Evolutionary conservation across 2,797 vertebrate genomes (phyloP).

Genomic region (Naso thynnoides): DNA sequence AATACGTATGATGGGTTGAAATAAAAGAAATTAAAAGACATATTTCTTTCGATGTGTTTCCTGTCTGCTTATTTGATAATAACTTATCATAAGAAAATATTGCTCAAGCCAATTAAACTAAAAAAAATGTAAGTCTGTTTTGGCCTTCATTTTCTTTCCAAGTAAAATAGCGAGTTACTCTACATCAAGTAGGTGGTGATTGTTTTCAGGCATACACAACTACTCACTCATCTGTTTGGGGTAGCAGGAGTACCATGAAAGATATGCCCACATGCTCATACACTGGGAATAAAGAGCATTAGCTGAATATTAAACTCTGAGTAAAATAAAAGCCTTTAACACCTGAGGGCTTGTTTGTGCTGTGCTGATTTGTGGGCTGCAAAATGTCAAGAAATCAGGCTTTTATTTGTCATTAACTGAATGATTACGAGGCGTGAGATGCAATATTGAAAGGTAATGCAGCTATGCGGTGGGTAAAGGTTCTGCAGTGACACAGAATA

Average conservation of each 20-base stretch:
- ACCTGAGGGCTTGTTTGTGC: conserved; percentile 32
- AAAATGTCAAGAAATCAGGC: conserved; percentile 31
- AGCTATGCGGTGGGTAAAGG: conserved; percentile 11
- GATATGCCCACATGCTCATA: background rate
- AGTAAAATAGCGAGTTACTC: background rate
- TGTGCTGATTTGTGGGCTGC: conserved; percentile 28
- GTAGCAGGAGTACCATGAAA: conserved; percentile 5
- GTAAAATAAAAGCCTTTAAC: conserved; percentile 27
- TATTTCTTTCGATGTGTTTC: background rate
- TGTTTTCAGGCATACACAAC: conserved; percentile 24
- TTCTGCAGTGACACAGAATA: conserved; percentile 1
- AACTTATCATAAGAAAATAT: background rate
- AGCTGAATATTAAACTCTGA: conserved; percentile 1
- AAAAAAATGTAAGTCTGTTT: background rate
- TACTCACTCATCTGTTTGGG: conserved; percentile 33
- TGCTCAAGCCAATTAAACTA: conserved; percentile 3
- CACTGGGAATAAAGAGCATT: background rate
- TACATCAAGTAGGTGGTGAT: conserved; percentile 34
- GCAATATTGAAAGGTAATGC: conserved; percentile 24
- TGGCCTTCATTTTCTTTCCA: conserved; percentile 1
- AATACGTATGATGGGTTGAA: no score
- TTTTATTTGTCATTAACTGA: conserved; percentile 30
- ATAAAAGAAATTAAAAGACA: no score
- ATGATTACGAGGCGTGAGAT: conserved; percentile 24
- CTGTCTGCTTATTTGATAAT: background rate